Conservation (phyloP, 2,888 invertebrate genomes). For the Cephus rjabovi region DNA sequence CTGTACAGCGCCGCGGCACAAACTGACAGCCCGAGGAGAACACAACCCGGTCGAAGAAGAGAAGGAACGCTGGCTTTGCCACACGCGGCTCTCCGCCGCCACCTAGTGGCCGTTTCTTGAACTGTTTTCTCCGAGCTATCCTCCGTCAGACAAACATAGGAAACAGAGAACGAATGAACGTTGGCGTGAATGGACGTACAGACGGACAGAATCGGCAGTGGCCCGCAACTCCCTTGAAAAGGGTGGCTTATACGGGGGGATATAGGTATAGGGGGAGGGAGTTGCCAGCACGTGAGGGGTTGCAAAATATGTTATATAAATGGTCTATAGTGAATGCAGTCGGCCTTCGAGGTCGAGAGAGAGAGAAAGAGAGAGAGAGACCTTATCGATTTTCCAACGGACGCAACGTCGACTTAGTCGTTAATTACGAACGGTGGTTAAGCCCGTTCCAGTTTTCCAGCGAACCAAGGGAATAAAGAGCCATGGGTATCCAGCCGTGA, state of each 20-base stretch:
- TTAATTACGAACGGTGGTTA: background rate
- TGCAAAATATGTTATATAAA: slow-evolving; percentile 63
- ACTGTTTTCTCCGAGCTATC: slow-evolving; percentile 30
- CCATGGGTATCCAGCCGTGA: background rate
- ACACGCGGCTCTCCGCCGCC: slow-evolving; percentile 36
- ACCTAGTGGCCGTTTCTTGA: slow-evolving; percentile 46
- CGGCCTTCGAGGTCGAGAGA: slow-evolving; percentile 48
- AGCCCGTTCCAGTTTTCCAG: background rate
- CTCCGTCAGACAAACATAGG: slow-evolving; percentile 14
- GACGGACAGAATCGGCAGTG: background rate
- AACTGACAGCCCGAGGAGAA: slow-evolving; percentile 59
- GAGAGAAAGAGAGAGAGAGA: slow-evolving; percentile 32
- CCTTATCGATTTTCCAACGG: slow-evolving; percentile 59
- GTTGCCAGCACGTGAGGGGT: slow-evolving; percentile 29
- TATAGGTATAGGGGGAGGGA: slow-evolving; percentile 8
- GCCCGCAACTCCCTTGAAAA: background rate
- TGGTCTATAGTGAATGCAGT: slow-evolving; percentile 56
- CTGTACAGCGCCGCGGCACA: slow-evolving; percentile 64
- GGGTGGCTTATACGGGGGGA: background rate
- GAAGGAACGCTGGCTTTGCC: slow-evolving; percentile 16
- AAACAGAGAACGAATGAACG: background rate
- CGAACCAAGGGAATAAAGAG: background rate
- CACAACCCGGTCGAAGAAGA: slow-evolving; percentile 35
- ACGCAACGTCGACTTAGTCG: background rate
- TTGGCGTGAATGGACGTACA: background rate